Evolutionary conservation across 2,888 invertebrate species (phyloP).

Genomic region (Ormyrus pomaceus): DNA sequence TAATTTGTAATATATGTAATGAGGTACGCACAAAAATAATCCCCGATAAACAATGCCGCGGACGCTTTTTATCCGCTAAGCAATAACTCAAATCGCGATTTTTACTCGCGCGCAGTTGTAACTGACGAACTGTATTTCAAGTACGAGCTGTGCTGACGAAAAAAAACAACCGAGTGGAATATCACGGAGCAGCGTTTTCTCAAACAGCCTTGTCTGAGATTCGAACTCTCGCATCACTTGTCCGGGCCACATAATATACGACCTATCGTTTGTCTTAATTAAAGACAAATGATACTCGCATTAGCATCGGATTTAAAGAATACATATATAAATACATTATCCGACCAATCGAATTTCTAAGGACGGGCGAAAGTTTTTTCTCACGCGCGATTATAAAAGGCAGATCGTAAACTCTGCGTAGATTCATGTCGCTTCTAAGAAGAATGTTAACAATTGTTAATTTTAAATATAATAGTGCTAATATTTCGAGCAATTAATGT

Average conservation of each 20-base stretch:
- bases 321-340: background rate
- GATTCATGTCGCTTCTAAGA: too few relatives aligned
- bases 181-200: background rate
- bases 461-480: too few relatives aligned
- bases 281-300: conserved; percentile 18
- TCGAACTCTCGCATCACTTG: background rate
- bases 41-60: background rate
- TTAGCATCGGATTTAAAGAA: conserved; percentile 3
- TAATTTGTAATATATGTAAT: conserved; percentile 27
- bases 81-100: conserved; percentile 25
- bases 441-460: too few relatives aligned
- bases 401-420: too few relatives aligned
- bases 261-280: conserved; percentile 21
- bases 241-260: conserved; percentile 1
- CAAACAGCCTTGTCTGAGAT: background rate
- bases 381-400: background rate
- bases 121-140: conserved; percentile 17
- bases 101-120: conserved; percentile 2
- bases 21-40: conserved; percentile 10
- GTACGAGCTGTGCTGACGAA: background rate
- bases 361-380: conserved; percentile 9
- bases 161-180: background rate
- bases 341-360: background rate
- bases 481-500: too few relatives aligned
- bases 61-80: background rate